Percentiles rank a stretch among this genome's conserved stretches.
These are phyloP conservation scores for Cantharis nigra DNA, from an alignment of 2,888 invertebrate genomes.

Conservation along the genomic window DNA sequence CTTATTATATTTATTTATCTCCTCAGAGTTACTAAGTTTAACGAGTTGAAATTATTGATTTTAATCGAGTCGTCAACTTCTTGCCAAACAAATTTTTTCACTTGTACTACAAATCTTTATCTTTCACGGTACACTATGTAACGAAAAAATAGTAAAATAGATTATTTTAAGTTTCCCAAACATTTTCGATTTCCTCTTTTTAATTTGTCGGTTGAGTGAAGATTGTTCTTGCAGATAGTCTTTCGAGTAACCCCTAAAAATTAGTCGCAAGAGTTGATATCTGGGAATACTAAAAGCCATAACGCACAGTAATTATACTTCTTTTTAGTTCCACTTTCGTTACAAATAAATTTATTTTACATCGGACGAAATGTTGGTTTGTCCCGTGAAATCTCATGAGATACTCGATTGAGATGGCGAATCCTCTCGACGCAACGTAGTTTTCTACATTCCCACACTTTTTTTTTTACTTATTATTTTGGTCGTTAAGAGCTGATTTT, in stretches of 20 bases:
- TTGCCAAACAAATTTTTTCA: background rate
- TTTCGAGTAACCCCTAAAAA: background rate
- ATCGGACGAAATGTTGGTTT: background rate
- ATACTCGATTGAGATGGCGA: too few relatives aligned
- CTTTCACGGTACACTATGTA: background rate
- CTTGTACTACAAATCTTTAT: background rate
- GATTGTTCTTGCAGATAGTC: background rate
- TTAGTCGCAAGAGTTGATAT: background rate
- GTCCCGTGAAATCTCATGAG: background rate
- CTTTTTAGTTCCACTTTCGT: background rate
- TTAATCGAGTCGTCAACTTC: background rate
- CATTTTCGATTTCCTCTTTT: background rate
- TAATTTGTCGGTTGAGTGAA: background rate
- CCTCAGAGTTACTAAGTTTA: background rate
- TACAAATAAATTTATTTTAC: background rate
- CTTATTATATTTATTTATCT: background rate
- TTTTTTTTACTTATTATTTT: too few relatives aligned
- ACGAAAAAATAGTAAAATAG: background rate
- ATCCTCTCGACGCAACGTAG: too few relatives aligned
- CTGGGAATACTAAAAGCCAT: background rate
- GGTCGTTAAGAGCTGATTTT: too few relatives aligned
- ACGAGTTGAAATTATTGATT: background rate
- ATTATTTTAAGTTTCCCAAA: background rate
- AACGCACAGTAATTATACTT: background rate
- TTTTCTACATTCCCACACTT: too few relatives aligned